Conservation (phyloP, 2,113 vertebrate genomes). For the Phyllopteryx taeniolatus region DNA sequence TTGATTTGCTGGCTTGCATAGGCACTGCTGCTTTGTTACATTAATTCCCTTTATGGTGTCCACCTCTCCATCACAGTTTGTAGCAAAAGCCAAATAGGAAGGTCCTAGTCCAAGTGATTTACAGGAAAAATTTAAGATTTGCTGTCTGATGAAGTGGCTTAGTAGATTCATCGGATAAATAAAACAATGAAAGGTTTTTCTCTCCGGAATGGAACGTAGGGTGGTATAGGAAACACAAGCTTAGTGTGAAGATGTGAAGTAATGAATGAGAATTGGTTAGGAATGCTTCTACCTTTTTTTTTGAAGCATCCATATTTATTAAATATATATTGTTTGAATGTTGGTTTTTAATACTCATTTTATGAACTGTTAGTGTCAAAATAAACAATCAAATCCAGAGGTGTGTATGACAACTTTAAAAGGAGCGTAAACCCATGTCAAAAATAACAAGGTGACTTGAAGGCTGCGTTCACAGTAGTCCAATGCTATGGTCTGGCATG, state of each 20-base stretch:
- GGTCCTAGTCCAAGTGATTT: constrained; percentile 46
- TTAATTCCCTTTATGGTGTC: constrained; percentile 22
- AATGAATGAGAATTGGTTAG: not conserved
- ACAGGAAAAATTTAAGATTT: constrained; percentile 42
- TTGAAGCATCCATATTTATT: too few relatives aligned
- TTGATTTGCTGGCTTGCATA: not conserved
- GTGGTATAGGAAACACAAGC: constrained; percentile 24
- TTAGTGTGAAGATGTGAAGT: not conserved
- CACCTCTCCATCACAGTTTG: constrained; percentile 31
- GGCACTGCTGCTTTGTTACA: constrained; percentile 32
- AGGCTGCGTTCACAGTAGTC: too few relatives aligned
- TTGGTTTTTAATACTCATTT: too few relatives aligned
- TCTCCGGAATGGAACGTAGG: constrained; percentile 20
- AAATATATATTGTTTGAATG: too few relatives aligned
- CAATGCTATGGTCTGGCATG: too few relatives aligned
- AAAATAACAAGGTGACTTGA: too few relatives aligned
- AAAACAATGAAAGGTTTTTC: constrained; percentile 17
- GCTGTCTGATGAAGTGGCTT: constrained; percentile 22
- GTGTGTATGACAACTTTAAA: too few relatives aligned
- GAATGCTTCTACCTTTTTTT: not conserved
- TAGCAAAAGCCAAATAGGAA: constrained; percentile 61
- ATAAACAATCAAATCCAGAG: too few relatives aligned
- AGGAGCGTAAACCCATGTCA: too few relatives aligned
- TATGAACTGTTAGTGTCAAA: too few relatives aligned
- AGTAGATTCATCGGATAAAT: constrained; percentile 36